Conservation (phyloP, 2,888 invertebrate species). For the Amitus sp. region DNA sequence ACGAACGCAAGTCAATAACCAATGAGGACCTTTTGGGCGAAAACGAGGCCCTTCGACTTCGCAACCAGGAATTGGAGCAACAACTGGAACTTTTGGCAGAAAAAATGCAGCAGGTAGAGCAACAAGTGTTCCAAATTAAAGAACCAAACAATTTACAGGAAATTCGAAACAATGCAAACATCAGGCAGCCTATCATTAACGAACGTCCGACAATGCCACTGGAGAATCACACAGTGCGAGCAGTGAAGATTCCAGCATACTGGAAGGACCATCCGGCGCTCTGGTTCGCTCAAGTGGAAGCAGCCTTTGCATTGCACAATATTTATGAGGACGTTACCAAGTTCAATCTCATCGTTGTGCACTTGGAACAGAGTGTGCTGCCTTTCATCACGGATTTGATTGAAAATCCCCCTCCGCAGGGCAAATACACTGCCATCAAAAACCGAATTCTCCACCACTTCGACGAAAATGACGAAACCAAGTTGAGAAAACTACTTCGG, state of each 20-base stretch:
- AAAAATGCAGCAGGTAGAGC: too few relatives aligned
- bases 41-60: too few relatives aligned
- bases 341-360: not conserved
- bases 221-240: not conserved
- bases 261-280: conserved; percentile 2
- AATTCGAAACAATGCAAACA: not conserved
- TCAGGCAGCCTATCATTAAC: not conserved
- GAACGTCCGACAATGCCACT: not conserved
- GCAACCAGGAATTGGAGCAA: too few relatives aligned
- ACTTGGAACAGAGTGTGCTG: not conserved
- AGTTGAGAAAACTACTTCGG: too few relatives aligned
- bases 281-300: conserved; percentile 13
- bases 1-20: too few relatives aligned
- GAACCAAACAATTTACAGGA: not conserved
- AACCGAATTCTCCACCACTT: not conserved
- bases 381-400: not conserved
- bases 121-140: not conserved
- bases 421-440: not conserved
- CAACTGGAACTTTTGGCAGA: too few relatives aligned
- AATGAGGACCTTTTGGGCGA: too few relatives aligned
- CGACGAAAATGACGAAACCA: not conserved
- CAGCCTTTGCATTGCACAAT: conserved; percentile 1
- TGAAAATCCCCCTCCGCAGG: too few relatives aligned
- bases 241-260: not conserved
- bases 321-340: not conserved